Conservation (phyloP, 1,140 invertebrate species). For the Zaprionus capensis region DNA sequence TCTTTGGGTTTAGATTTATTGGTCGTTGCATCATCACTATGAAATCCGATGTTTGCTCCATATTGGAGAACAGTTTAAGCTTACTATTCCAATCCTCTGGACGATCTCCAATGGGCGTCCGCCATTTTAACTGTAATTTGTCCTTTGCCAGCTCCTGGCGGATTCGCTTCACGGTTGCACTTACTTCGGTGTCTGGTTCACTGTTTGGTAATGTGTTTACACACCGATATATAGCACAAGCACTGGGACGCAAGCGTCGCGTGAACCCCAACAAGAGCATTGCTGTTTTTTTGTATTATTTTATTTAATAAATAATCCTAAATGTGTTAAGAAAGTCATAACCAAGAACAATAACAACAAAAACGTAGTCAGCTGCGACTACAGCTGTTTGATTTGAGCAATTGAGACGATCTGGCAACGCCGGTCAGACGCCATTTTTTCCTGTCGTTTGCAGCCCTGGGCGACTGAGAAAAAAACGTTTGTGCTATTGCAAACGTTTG, state of each 20-base stretch:
- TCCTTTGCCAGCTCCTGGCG: conserved; percentile 69
- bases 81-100: conserved; percentile 84
- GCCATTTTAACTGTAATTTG: conserved; percentile 84
- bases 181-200: conserved; percentile 45
- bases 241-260: conserved; percentile 10
- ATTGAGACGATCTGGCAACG: conserved; percentile 41
- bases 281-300: conserved; percentile 5
- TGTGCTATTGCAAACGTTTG: conserved; percentile 53
- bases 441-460: conserved; percentile 54
- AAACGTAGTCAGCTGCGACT: conserved; percentile 55
- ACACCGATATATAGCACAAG: conserved; percentile 5
- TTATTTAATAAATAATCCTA: conserved; percentile 1
- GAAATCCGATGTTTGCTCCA: conserved; percentile 81
- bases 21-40: conserved; percentile 85
- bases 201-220: conserved; percentile 41
- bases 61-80: conserved; percentile 84
- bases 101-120: conserved; percentile 83
- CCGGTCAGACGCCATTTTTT: conserved; percentile 64
- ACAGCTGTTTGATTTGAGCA: conserved; percentile 48
- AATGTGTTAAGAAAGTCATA: conserved; percentile 2
- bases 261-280: conserved; percentile 30
- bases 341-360: background rate
- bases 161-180: conserved; percentile 66
- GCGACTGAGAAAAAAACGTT: conserved; percentile 52
- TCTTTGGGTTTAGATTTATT: conserved; percentile 84